A percentile compares a stretch with the other conserved stretches of the same genome.
phyloP scores from a whole-genome alignment of 2,888 invertebrate genomes.

The Liopterus haemorrhoidalis region DNA sequence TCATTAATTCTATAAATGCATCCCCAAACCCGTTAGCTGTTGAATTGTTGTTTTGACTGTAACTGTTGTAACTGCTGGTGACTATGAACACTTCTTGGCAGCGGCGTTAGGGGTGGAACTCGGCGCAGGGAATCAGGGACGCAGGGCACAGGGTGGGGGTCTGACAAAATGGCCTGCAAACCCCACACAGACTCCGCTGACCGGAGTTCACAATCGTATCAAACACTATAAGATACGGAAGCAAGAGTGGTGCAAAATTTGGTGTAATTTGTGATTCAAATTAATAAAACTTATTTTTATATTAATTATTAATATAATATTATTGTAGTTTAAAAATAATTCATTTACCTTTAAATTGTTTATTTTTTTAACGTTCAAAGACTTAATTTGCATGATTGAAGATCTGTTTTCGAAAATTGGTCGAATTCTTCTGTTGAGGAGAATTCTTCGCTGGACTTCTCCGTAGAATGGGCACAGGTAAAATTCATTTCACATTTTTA shows the following conservation, averaged over 20 bases:
- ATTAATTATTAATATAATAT: slow-evolving; percentile 8
- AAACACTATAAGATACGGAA: slow-evolving; percentile 36
- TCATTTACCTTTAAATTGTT: slow-evolving; percentile 2
- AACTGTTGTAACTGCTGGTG: slow-evolving; percentile 10
- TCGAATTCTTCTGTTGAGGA: slow-evolving; percentile 27
- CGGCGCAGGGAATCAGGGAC: slow-evolving; percentile 40
- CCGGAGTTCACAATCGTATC: slow-evolving; percentile 44
- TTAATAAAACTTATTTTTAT: no score
- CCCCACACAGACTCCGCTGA: slow-evolving; percentile 44
- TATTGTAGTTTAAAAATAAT: not conserved
- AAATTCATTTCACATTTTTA: slow-evolving; percentile 35
- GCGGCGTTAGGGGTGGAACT: slow-evolving; percentile 34
- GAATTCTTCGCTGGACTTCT: slow-evolving; percentile 46
- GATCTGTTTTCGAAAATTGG: slow-evolving; percentile 5
- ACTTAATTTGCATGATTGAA: no score
- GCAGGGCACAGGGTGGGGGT: slow-evolving; percentile 43
- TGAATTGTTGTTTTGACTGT: slow-evolving; percentile 5
- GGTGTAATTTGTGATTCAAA: slow-evolving; percentile 25
- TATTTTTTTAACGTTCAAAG: slow-evolving; percentile 3
- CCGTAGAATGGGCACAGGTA: slow-evolving; percentile 72
- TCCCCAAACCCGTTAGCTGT: slow-evolving; percentile 1
- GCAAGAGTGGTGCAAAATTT: no score
- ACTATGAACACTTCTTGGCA: slow-evolving; percentile 10
- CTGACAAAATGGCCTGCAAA: slow-evolving; percentile 59
- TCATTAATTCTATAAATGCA: not conserved